Evolutionary conservation across 2,797 vertebrate genomes (phyloP).

Genomic region (Sebastiscus tertius): DNA sequence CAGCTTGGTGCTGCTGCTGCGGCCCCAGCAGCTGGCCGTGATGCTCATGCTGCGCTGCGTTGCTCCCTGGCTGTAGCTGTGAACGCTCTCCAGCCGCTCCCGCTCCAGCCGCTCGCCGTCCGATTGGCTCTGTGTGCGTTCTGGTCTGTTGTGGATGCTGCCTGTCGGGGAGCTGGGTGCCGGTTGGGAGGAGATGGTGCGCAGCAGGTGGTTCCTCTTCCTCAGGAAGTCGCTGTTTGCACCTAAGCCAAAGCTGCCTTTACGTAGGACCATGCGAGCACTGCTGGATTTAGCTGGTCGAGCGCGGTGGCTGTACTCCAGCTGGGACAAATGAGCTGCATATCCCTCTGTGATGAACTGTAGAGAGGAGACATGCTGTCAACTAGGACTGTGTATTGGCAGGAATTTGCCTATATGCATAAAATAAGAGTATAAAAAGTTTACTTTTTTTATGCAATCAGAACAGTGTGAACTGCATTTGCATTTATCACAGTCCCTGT

Average conservation of each 20-base stretch:
- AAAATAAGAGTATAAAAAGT: no score
- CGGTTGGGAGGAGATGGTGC: conserved; percentile 97
- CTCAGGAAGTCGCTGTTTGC: conserved; percentile 93
- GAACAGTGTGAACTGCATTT: no score
- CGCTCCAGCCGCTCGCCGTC: conserved; percentile 87
- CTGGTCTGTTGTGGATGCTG: conserved; percentile 74
- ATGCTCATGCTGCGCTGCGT: conserved; percentile 93
- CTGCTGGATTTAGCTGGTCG: conserved; percentile 93
- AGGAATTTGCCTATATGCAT: no score
- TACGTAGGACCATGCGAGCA: conserved; percentile 94
- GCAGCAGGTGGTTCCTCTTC: conserved; percentile 94
- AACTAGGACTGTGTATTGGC: neutral
- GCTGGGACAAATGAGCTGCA: conserved; percentile 91
- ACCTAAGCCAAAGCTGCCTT: conserved; percentile 95
- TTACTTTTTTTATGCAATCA: no score
- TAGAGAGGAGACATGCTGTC: conserved; percentile 35
- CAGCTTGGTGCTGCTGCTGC: conserved; percentile 84
- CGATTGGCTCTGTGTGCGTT: conserved; percentile 91
- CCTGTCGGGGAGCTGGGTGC: conserved; percentile 70
- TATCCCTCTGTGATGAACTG: conserved; percentile 91
- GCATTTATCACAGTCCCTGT: no score
- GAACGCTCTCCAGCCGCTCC: conserved; percentile 81
- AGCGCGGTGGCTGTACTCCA: conserved; percentile 95
- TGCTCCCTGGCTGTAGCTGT: conserved; percentile 62
- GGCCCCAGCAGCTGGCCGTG: conserved; percentile 93